Evolutionary conservation across 2,797 vertebrate genomes (phyloP).

Genomic region (Hippocampus kuda): DNA sequence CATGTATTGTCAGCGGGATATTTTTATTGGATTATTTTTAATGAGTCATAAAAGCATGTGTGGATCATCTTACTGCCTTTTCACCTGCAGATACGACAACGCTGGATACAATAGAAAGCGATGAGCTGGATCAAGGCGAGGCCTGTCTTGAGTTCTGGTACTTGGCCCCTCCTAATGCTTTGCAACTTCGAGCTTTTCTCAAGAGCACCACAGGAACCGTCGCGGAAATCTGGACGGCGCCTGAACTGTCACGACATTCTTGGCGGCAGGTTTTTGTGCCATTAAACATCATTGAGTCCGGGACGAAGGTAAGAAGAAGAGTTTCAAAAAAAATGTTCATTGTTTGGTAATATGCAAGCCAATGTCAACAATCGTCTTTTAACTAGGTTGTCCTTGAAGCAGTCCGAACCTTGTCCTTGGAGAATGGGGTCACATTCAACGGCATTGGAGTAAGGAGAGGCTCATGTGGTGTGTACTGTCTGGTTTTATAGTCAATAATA

Average conservation of each 20-base stretch:
- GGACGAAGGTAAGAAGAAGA: constrained; percentile 62
- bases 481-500: neutral
- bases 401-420: constrained; percentile 44
- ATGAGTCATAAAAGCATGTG: neutral
- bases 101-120: constrained; percentile 63
- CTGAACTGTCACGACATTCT: constrained; percentile 34
- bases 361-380: constrained; percentile 9
- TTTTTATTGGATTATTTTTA: neutral
- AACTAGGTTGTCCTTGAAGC: constrained; percentile 66
- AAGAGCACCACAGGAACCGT: constrained; percentile 35
- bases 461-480: constrained; percentile 60
- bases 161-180: constrained; percentile 49
- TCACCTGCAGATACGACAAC: constrained; percentile 44
- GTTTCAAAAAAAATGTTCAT: neutral
- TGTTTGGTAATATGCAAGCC: too few relatives aligned
- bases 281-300: constrained; percentile 36
- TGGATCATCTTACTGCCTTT: neutral
- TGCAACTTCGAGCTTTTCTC: constrained; percentile 61
- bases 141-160: constrained; percentile 83
- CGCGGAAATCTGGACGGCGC: constrained; percentile 61
- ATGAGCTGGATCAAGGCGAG: constrained; percentile 40
- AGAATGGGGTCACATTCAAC: constrained; percentile 55
- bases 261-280: constrained; percentile 70
- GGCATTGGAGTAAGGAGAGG: constrained; percentile 61
- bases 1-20: too few relatives aligned